A percentile compares a stretch with the other conserved stretches of the same genome.
Evolutionary conservation across 37 sponge, comb jelly and placozoan genomes (phyloP).

Genomic region (Diacarnus erythraeanus): DNA sequence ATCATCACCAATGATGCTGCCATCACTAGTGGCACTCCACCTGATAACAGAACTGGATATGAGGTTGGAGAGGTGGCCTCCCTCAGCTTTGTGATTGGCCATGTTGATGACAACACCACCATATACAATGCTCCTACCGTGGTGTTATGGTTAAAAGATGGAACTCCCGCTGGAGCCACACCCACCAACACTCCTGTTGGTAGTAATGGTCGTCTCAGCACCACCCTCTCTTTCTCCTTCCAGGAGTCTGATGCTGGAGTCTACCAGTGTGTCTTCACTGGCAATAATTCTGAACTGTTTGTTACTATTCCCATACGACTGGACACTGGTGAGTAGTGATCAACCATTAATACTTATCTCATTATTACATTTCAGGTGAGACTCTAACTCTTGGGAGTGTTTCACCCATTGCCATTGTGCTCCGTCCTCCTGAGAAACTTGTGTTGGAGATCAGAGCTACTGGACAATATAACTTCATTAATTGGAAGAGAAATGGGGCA

Average conservation of each 20-base stretch:
- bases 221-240: slow-evolving; percentile 12
- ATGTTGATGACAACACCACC: not conserved
- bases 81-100: not conserved
- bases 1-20: not conserved
- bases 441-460: slow-evolving; percentile 27
- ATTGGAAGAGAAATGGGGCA: slow-evolving; percentile 13
- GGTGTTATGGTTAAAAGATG: slow-evolving; percentile 22
- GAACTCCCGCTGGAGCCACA: slow-evolving; percentile 3
- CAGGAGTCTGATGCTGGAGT: slow-evolving; percentile 24
- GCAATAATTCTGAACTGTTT: slow-evolving; percentile 11
- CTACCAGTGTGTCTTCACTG: slow-evolving; percentile 52
- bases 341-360: not conserved
- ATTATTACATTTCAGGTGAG: not conserved
- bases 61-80: not conserved
- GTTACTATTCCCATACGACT: slow-evolving; percentile 23
- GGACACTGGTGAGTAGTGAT: slow-evolving; percentile 27
- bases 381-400: slow-evolving; percentile 11
- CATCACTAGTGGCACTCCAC: not conserved
- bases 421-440: slow-evolving; percentile 44
- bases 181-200: not conserved
- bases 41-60: not conserved
- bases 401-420: slow-evolving; percentile 17
- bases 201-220: not conserved
- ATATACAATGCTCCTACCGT: slow-evolving; percentile 9
- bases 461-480: slow-evolving; percentile 16